Conservation (phyloP, 1,140 invertebrate species). For the Drosophila asahinai region DNA sequence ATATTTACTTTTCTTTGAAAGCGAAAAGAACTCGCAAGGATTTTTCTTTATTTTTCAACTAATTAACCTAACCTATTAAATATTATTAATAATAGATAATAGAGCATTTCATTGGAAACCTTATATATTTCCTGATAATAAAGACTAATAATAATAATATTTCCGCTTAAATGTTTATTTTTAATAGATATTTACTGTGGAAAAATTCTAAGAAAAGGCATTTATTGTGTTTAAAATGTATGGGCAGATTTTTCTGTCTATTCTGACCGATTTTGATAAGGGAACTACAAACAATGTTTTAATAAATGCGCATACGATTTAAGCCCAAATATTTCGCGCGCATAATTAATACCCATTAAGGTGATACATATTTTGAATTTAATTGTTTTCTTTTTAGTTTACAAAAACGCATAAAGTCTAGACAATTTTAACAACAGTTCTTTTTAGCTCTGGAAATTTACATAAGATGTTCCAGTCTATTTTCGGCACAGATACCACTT, state of each 20-base stretch:
- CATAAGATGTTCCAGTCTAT: not conserved
- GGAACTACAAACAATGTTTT: not conserved
- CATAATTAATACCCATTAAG: conserved; percentile 22
- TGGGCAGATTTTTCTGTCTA: not conserved
- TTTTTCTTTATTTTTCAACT: not conserved
- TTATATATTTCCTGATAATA: not conserved
- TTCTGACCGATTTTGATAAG: not conserved
- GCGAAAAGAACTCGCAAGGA: not conserved
- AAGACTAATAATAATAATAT: too few relatives aligned
- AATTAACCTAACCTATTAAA: not conserved
- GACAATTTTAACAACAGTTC: too few relatives aligned
- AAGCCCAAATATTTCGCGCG: not conserved
- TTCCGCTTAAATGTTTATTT: not conserved
- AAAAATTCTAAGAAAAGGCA: not conserved
- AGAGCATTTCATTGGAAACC: not conserved
- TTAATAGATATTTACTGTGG: not conserved
- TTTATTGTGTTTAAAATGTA: not conserved
- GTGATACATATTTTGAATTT: conserved; percentile 23
- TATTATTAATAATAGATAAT: not conserved
- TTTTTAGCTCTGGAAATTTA: not conserved
- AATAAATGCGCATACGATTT: conserved; percentile 37
- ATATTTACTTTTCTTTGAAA: not conserved
- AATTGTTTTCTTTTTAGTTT: conserved; percentile 2
- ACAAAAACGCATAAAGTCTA: not conserved
- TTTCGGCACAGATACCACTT: too few relatives aligned